These are phyloP conservation scores for Cyanistes caeruleus DNA, from an alignment of 2,113 vertebrate species.

Conservation along the genomic window DNA sequence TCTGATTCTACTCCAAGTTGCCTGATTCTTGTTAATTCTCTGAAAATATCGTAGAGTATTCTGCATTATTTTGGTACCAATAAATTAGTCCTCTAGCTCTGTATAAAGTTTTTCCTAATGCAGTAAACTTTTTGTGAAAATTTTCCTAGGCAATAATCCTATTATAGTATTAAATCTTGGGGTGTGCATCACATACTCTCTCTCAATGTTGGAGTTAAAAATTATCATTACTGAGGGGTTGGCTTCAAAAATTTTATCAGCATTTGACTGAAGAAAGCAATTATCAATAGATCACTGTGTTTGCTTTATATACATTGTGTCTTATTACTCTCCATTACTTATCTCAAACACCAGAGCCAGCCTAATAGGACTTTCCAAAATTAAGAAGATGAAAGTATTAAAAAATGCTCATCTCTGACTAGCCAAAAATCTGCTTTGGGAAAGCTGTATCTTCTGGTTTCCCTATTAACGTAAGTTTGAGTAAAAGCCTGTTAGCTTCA, in stretches of 20 bases:
- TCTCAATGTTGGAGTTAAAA: background rate
- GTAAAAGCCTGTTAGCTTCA: background rate
- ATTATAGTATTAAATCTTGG: background rate
- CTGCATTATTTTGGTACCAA: background rate
- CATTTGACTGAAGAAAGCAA: background rate
- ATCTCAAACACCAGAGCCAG: background rate
- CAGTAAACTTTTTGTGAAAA: background rate
- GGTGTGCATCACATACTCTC: rapidly evolving
- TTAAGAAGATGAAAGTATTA: background rate
- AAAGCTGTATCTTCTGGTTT: background rate
- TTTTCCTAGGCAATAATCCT: background rate
- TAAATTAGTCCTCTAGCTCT: background rate
- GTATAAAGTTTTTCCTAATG: background rate
- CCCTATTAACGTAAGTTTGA: background rate
- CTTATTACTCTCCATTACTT: background rate
- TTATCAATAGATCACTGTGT: background rate
- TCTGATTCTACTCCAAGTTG: background rate
- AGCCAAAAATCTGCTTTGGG: background rate
- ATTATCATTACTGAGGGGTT: background rate
- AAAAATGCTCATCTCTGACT: background rate
- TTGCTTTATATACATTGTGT: background rate
- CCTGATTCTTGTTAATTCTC: background rate
- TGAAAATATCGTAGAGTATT: background rate
- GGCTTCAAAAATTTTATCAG: background rate
- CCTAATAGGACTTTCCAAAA: background rate